Conservation (phyloP, 2,797 vertebrate species). For the Bryconaethiops microstoma region DNA sequence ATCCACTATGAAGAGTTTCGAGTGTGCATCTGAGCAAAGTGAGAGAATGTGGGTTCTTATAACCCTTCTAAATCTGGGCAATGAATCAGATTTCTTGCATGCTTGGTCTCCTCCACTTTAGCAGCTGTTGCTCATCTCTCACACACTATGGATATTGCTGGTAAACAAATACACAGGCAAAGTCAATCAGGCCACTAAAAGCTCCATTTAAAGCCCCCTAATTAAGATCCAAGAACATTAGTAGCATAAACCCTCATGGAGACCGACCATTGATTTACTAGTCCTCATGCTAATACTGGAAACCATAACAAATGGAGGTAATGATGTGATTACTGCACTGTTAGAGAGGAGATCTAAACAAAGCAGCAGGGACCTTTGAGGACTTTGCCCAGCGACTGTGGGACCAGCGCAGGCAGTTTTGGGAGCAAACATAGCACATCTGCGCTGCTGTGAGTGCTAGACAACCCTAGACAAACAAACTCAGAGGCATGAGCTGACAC, state of each 20-base stretch:
- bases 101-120: conserved; percentile 3
- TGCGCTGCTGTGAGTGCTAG: conserved; percentile 66
- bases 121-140: conserved; percentile 37
- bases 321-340: conserved; percentile 9
- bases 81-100: conserved; percentile 30
- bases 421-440: conserved; percentile 68
- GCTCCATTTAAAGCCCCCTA: background rate
- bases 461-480: conserved; percentile 68
- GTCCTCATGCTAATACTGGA: background rate
- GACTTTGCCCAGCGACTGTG: background rate
- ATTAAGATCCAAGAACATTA: conserved; percentile 4
- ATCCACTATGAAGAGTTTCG: background rate
- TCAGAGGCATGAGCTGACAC: conserved; percentile 62
- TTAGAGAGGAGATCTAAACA: background rate
- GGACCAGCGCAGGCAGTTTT: conserved; percentile 25
- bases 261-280: background rate
- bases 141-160: conserved; percentile 1
- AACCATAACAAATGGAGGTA: background rate
- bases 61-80: conserved; percentile 1
- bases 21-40: background rate
- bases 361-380: background rate
- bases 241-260: background rate
- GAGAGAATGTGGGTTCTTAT: background rate
- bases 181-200: conserved; percentile 1
- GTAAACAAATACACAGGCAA: background rate